phyloP scores from a whole-genome alignment of 2,797 vertebrate species.

The Leptoclinus maculatus region DNA sequence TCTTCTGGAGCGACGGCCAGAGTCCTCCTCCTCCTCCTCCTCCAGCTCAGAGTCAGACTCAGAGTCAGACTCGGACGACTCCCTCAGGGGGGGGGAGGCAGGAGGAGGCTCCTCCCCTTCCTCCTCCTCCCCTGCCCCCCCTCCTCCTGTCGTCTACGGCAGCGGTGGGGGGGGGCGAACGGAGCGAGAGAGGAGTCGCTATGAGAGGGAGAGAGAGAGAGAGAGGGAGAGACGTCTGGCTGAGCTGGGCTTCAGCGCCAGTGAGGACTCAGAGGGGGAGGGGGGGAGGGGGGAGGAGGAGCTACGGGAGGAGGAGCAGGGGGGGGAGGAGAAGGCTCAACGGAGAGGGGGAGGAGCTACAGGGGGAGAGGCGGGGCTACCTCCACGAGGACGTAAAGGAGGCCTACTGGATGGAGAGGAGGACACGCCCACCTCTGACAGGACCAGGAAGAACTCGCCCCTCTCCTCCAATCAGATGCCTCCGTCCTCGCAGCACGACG shows the following conservation, averaged over 20 bases:
- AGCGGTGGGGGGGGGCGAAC: constrained; percentile 62
- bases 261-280: constrained; percentile 85
- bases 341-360: constrained; percentile 65
- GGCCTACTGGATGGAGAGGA: constrained; percentile 76
- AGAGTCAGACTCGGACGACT: constrained; percentile 81
- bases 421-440: constrained; percentile 65
- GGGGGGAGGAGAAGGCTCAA: constrained; percentile 63
- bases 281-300: constrained; percentile 58
- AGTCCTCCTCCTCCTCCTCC: constrained; percentile 89
- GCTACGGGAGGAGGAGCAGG: constrained; percentile 60
- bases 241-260: constrained; percentile 87
- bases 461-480: constrained; percentile 83
- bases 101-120: constrained; percentile 68
- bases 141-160: constrained; percentile 62
- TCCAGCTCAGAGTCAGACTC: constrained; percentile 90
- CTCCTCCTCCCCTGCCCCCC: constrained; percentile 58
- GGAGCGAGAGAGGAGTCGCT: constrained; percentile 62
- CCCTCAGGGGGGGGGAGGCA: constrained; percentile 61
- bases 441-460: constrained; percentile 78
- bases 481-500: constrained; percentile 68
- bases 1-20: constrained; percentile 88
- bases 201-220: constrained; percentile 70
- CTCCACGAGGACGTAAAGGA: constrained; percentile 67
- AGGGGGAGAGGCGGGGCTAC: constrained; percentile 61
- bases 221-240: constrained; percentile 80